Evolutionary conservation across 2,888 invertebrate genomes (phyloP).

Genomic region (Athalia rosae): DNA sequence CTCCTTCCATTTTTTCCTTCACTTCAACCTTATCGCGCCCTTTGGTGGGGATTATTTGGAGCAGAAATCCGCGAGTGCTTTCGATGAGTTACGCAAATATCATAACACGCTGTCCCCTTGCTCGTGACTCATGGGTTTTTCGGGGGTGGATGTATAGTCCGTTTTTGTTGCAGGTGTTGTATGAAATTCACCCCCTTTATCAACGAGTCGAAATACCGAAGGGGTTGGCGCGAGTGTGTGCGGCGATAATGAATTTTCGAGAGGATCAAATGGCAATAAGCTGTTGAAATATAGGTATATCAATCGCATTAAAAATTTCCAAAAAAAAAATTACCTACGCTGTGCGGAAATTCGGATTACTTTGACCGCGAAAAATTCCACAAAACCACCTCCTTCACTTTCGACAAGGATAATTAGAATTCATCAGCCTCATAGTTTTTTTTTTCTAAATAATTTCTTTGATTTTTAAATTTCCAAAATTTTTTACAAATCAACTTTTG

Average conservation of each 20-base stretch:
- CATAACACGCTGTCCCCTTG: not conserved
- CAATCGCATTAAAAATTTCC: not conserved
- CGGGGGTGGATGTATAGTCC: not conserved
- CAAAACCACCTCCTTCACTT: too few relatives aligned
- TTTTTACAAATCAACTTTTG: too few relatives aligned
- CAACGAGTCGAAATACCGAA: not conserved
- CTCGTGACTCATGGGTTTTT: not conserved
- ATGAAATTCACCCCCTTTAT: too few relatives aligned
- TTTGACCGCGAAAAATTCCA: too few relatives aligned
- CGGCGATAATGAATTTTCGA: not conserved
- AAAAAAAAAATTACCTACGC: not conserved
- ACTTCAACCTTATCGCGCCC: not conserved
- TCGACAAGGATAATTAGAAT: too few relatives aligned
- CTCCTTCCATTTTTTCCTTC: not conserved
- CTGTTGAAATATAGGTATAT: not conserved
- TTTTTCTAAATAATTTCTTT: too few relatives aligned
- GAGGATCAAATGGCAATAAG: not conserved
- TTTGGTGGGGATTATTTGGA: not conserved
- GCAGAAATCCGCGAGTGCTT: constrained; percentile 7
- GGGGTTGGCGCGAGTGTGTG: too few relatives aligned
- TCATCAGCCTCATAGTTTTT: too few relatives aligned
- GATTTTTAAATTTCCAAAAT: too few relatives aligned
- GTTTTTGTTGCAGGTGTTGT: not conserved
- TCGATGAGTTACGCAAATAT: constrained; percentile 9
- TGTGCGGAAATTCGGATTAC: too few relatives aligned